Evolutionary conservation across 2,113 vertebrate genomes (phyloP).

Genomic region (Copsychus sechellarum): DNA sequence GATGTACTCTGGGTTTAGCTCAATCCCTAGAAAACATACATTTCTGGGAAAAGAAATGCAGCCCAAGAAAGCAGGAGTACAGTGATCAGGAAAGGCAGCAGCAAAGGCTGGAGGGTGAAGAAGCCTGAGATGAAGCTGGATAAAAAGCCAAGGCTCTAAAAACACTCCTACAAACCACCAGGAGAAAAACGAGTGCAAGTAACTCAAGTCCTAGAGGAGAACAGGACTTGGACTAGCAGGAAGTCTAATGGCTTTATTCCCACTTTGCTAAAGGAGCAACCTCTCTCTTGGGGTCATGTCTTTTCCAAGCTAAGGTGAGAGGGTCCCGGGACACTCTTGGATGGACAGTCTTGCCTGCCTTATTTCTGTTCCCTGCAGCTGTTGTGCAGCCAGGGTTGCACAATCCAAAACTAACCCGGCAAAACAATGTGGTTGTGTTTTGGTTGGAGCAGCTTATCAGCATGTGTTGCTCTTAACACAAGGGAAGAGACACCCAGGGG

Average conservation of each 20-base stretch:
- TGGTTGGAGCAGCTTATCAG: background rate
- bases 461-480: background rate
- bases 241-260: background rate
- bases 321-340: background rate
- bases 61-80: background rate
- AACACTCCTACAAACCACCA: background rate
- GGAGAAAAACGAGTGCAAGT: background rate
- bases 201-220: background rate
- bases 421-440: background rate
- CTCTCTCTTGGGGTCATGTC: background rate
- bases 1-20: background rate
- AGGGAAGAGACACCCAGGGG: background rate
- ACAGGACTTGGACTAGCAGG: background rate
- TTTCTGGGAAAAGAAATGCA: background rate
- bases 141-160: background rate
- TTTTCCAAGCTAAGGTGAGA: background rate
- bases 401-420: background rate
- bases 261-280: background rate
- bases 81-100: background rate
- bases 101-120: background rate
- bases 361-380: background rate
- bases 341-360: background rate
- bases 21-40: background rate
- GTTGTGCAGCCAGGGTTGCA: background rate
- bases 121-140: background rate